phyloP scores from a whole-genome alignment of 1,140 invertebrate genomes.

The Leptonema lineaticorne region DNA sequence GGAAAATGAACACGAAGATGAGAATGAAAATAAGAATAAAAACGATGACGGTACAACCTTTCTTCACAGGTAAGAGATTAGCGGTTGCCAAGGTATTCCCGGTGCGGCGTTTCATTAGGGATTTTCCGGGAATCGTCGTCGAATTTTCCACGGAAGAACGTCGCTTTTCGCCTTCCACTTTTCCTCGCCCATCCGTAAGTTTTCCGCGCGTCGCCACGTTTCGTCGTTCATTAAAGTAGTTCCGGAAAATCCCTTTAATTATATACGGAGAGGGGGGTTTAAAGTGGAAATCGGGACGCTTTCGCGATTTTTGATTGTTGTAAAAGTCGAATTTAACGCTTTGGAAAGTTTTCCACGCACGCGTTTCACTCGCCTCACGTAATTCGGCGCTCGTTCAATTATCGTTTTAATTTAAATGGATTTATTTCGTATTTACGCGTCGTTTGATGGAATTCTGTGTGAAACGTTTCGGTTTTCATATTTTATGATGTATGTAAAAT shows the following conservation, averaged over 20 bases:
- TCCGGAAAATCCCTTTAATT: constrained; percentile 1
- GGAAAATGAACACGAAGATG: background rate
- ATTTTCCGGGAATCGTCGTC: background rate
- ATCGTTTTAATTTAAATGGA: no score
- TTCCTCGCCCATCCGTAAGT: background rate
- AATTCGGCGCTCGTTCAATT: no score
- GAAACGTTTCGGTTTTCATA: no score
- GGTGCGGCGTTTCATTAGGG: constrained; percentile 5
- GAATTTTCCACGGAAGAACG: background rate
- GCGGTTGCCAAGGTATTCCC: constrained; percentile 15
- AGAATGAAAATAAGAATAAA: background rate
- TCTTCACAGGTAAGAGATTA: background rate
- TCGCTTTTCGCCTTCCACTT: background rate
- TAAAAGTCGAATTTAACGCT: background rate
- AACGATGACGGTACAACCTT: background rate
- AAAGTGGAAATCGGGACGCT: background rate
- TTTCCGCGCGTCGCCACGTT: background rate
- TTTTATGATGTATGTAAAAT: no score
- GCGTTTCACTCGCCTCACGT: background rate
- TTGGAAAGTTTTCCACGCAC: background rate
- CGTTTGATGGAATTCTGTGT: no score
- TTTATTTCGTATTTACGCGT: no score
- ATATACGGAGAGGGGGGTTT: background rate
- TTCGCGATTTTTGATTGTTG: no score
- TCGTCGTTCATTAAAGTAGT: constrained; percentile 8